Conservation (phyloP, 2,797 vertebrate genomes). For the Threskiornis aethiopicus region DNA sequence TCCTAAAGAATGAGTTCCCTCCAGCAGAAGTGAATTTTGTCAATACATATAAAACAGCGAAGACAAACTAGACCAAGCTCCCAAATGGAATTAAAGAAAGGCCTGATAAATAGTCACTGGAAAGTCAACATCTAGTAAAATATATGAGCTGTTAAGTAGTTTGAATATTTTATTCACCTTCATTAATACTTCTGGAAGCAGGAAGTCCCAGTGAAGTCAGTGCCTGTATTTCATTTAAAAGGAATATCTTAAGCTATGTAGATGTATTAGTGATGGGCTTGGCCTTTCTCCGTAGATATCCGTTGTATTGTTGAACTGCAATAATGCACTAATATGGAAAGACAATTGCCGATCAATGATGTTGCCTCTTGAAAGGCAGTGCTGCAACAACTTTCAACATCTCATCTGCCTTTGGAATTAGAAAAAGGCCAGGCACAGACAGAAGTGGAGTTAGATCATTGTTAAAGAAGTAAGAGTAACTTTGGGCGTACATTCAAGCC, state of each 20-base stretch:
- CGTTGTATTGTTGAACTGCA: neutral
- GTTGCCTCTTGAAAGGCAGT: neutral
- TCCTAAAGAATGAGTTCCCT: neutral
- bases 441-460: neutral
- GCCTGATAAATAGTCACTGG: constrained; percentile 6
- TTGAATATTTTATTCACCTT: constrained; percentile 30
- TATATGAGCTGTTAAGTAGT: neutral
- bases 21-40: constrained; percentile 17
- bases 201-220: neutral
- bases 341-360: neutral
- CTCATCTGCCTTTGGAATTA: neutral
- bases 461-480: neutral
- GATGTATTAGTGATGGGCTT: neutral
- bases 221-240: neutral
- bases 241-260: neutral
- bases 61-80: neutral
- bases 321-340: neutral
- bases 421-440: neutral
- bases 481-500: neutral
- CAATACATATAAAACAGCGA: neutral
- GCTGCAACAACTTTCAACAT: neutral
- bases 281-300: neutral
- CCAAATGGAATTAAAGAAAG: neutral
- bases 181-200: neutral
- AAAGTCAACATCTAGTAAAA: constrained; percentile 9